Percentiles rank a stretch among this genome's conserved stretches.
phyloP scores from a whole-genome alignment of 2,113 vertebrate genomes.

The Pachyramphus minor region DNA sequence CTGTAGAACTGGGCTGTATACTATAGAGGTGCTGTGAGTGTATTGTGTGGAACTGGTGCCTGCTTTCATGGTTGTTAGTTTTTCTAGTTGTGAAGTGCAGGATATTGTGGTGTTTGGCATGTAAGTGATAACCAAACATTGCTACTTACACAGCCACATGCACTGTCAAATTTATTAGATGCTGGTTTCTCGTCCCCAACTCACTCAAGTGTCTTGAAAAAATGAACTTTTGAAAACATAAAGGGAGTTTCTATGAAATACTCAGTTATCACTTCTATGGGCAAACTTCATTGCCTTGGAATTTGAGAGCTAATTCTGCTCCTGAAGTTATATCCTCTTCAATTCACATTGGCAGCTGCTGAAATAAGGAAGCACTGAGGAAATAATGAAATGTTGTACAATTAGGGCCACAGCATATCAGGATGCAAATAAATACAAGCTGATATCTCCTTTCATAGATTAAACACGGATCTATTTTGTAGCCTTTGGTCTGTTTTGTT shows the following conservation, averaged over 20 bases:
- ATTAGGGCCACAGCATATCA: background rate
- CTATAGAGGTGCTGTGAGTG: background rate
- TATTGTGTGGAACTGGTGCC: background rate
- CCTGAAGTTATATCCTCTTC: slow-evolving; percentile 52
- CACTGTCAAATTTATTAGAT: background rate
- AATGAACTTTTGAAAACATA: slow-evolving; percentile 22
- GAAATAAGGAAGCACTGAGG: slow-evolving; percentile 31
- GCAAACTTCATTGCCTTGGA: slow-evolving; percentile 16
- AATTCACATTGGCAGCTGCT: slow-evolving; percentile 53
- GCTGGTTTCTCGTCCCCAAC: background rate
- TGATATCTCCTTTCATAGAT: background rate
- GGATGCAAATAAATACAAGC: background rate
- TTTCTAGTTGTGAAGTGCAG: background rate
- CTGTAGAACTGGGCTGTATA: background rate
- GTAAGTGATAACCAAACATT: background rate
- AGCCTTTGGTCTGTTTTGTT: background rate
- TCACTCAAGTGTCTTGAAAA: background rate
- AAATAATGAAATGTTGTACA: slow-evolving; percentile 44
- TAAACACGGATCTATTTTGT: background rate
- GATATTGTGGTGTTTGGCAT: background rate
- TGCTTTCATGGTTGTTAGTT: background rate
- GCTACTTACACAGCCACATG: background rate
- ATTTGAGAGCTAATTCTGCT: slow-evolving; percentile 49
- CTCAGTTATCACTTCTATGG: slow-evolving; percentile 12
- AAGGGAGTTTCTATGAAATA: background rate